phyloP scores from a whole-genome alignment of 23 tunicate species.

The Halocynthia roretzi region DNA sequence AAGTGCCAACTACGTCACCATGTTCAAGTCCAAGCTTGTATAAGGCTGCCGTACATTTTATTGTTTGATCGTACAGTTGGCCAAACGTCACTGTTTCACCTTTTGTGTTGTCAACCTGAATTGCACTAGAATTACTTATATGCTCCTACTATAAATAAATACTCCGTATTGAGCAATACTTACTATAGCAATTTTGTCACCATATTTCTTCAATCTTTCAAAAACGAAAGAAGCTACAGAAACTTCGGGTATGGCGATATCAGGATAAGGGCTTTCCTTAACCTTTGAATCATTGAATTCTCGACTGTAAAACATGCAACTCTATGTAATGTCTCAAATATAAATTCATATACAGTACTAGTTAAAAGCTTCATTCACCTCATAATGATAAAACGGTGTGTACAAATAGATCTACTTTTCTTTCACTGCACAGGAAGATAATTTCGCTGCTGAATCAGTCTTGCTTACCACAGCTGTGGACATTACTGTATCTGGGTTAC shows the following conservation, averaged over 20 bases:
- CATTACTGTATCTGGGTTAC: no score
- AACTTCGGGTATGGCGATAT: slow-evolving; percentile 31
- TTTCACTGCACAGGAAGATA: no score
- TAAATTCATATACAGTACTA: no score
- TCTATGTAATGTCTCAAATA: no score
- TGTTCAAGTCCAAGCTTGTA: background rate
- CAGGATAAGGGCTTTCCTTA: slow-evolving; percentile 39
- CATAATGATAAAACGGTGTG: no score
- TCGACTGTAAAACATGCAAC: no score
- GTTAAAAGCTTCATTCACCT: no score
- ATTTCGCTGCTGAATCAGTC: no score
- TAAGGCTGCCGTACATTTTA: background rate
- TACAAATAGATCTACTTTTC: no score
- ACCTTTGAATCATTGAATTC: slow-evolving; percentile 4
- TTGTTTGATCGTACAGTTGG: background rate
- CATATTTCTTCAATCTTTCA: slow-evolving; percentile 18
- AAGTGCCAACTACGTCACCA: background rate
- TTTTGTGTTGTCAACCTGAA: background rate
- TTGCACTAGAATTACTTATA: no score
- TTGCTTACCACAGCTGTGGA: no score
- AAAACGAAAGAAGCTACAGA: slow-evolving; percentile 17
- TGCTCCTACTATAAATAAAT: no score
- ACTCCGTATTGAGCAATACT: background rate
- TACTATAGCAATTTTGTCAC: slow-evolving; percentile 32
- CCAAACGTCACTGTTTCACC: background rate